Conservation (phyloP, 2,888 invertebrate species). For the Lasius fuliginosus region DNA sequence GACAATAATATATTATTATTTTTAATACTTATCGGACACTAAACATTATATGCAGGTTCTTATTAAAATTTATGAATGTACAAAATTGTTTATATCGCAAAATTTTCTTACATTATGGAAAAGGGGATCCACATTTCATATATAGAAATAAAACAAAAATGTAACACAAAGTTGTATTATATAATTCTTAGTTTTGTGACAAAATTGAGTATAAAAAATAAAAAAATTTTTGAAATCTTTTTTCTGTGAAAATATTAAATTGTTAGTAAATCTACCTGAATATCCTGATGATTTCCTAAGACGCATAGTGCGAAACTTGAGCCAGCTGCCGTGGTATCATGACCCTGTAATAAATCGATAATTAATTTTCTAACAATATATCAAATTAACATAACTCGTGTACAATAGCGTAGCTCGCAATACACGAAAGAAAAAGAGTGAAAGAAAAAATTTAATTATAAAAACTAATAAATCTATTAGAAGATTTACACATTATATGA, state of each 20-base stretch:
- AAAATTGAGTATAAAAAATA: not conserved
- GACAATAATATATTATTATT: too few relatives aligned
- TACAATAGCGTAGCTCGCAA: not conserved
- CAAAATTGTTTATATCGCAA: too few relatives aligned
- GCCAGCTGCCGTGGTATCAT: slow-evolving; percentile 94
- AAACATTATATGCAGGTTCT: too few relatives aligned
- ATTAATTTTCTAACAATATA: not conserved
- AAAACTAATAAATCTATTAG: not conserved
- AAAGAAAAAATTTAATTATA: not conserved
- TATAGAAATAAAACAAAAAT: not conserved
- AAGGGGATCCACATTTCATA: too few relatives aligned
- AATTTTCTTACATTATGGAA: too few relatives aligned
- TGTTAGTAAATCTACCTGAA: slow-evolving; percentile 87
- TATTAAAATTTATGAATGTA: too few relatives aligned
- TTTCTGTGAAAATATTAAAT: not conserved
- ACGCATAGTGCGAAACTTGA: slow-evolving; percentile 93
- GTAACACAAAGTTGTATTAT: not conserved
- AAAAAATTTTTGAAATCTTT: not conserved
- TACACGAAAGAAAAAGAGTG: not conserved
- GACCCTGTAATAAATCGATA: slow-evolving; percentile 87
- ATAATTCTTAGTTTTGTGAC: not conserved
- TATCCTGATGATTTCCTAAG: slow-evolving; percentile 91
- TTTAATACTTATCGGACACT: too few relatives aligned
- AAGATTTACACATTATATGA: not conserved
- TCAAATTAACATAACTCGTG: not conserved